Evolutionary conservation across 2,797 vertebrate species (phyloP).

Genomic region (Remorina albescens): DNA sequence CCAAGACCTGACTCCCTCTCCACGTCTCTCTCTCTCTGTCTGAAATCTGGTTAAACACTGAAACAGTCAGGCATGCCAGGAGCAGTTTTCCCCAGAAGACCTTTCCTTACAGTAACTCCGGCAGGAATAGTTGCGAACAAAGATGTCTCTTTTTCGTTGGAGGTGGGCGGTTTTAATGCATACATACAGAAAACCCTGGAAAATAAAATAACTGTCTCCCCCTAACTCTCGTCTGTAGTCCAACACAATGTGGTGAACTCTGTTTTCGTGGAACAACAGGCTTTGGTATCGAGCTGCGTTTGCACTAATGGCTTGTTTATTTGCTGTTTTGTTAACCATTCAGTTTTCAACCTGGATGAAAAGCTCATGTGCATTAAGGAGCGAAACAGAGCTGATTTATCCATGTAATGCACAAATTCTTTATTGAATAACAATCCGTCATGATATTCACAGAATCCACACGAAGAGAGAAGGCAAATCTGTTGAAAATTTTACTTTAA

Average conservation of each 20-base stretch:
- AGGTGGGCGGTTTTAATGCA: slow-evolving; percentile 73
- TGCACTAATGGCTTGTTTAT: slow-evolving; percentile 7
- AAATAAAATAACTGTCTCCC: slow-evolving; percentile 48
- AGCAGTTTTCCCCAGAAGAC: slow-evolving; percentile 54
- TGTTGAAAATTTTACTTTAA: too few species aligned
- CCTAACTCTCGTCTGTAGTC: slow-evolving; percentile 36
- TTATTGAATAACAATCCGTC: too few species aligned
- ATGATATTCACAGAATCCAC: too few species aligned
- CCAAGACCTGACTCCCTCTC: slow-evolving; percentile 29
- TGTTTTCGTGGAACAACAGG: slow-evolving; percentile 21
- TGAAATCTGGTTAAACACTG: slow-evolving; percentile 60
- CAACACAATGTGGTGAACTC: slow-evolving; percentile 17
- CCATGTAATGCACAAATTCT: neutral
- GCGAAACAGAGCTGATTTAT: neutral
- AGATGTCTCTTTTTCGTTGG: slow-evolving; percentile 47
- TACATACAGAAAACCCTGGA: slow-evolving; percentile 54
- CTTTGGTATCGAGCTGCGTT: slow-evolving; percentile 15
- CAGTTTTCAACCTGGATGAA: neutral
- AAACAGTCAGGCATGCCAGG: slow-evolving; percentile 54
- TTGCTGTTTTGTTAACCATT: neutral
- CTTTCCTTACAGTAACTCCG: slow-evolving; percentile 58
- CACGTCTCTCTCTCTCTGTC: slow-evolving; percentile 16
- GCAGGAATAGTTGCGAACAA: slow-evolving; percentile 61
- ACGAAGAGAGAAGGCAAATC: too few species aligned
- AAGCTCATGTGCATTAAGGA: neutral